Evolutionary conservation across 2,113 vertebrate species (phyloP).

Genomic region (Mirza zaza): DNA sequence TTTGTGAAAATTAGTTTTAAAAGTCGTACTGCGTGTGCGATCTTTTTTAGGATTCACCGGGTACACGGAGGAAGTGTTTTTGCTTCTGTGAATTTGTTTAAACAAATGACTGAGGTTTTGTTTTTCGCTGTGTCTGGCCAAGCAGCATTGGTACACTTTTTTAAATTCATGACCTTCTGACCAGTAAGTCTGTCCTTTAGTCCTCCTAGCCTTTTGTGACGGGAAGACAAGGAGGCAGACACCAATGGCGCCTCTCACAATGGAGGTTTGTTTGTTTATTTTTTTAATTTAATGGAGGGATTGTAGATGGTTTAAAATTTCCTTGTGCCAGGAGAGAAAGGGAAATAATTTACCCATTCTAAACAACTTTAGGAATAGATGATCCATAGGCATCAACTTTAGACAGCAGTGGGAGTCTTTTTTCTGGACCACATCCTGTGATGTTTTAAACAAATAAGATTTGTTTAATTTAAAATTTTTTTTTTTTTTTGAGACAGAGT

Average conservation of each 20-base stretch:
- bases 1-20: background rate
- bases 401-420: slow-evolving; percentile 16
- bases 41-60: background rate
- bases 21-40: background rate
- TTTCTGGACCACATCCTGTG: slow-evolving; percentile 3
- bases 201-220: slow-evolving; percentile 29
- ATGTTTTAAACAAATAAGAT: background rate
- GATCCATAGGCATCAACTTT: background rate
- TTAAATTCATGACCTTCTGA: background rate
- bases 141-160: background rate
- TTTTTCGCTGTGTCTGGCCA: background rate
- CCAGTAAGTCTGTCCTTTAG: background rate
- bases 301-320: slow-evolving; percentile 69
- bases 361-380: slow-evolving; percentile 35
- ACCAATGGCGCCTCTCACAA: slow-evolving; percentile 59
- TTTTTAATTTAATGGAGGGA: slow-evolving; percentile 66
- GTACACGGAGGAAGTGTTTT: background rate
- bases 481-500: too few relatives aligned
- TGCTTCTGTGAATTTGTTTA: slow-evolving; percentile 31
- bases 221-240: slow-evolving; percentile 33
- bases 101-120: slow-evolving; percentile 44
- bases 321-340: background rate
- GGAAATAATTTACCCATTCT: slow-evolving; percentile 39
- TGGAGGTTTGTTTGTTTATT: slow-evolving; percentile 53
- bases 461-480: slow-evolving; percentile 36